Evolutionary conservation across 2,113 vertebrate genomes (phyloP).

Genomic region (Heterochromis multidens): DNA sequence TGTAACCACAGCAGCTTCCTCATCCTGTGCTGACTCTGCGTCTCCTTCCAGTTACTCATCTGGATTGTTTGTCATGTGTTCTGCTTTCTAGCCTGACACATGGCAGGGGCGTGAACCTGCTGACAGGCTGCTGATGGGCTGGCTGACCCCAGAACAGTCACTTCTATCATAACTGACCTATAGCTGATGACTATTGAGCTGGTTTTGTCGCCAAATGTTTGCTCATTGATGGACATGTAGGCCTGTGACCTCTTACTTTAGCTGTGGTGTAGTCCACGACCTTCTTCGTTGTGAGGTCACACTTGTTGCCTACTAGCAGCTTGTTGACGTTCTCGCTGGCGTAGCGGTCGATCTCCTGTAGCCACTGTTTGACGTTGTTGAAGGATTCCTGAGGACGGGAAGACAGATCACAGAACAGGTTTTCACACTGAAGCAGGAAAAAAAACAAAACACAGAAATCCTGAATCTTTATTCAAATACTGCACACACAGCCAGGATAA

Average conservation of each 20-base stretch:
- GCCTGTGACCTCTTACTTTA: slow-evolving; percentile 76
- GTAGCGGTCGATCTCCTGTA: slow-evolving; percentile 98
- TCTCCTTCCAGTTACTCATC: background rate
- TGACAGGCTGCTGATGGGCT: background rate
- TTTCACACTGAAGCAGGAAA: background rate
- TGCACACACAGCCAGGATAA: too few species aligned
- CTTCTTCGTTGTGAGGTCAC: slow-evolving; percentile 96
- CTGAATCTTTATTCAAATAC: too few species aligned
- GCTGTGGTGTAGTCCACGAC: slow-evolving; percentile 97
- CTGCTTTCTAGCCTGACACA: background rate
- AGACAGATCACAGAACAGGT: background rate
- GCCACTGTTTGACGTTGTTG: slow-evolving; percentile 98
- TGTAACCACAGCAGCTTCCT: background rate
- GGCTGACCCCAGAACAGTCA: background rate
- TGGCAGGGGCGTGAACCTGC: background rate
- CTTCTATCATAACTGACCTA: background rate
- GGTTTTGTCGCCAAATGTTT: background rate
- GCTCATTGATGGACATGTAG: too few species aligned
- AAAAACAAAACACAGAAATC: too few species aligned
- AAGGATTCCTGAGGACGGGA: slow-evolving; percentile 85
- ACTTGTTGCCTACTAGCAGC: slow-evolving; percentile 97
- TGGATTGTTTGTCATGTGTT: background rate
- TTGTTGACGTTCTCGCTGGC: slow-evolving; percentile 99
- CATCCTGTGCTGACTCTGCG: background rate
- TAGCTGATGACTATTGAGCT: background rate